A percentile compares a stretch with the other conserved stretches of the same genome.
These are phyloP conservation scores for Rallus limicola DNA, from an alignment of 2,113 vertebrate genomes.

Conservation along the genomic window DNA sequence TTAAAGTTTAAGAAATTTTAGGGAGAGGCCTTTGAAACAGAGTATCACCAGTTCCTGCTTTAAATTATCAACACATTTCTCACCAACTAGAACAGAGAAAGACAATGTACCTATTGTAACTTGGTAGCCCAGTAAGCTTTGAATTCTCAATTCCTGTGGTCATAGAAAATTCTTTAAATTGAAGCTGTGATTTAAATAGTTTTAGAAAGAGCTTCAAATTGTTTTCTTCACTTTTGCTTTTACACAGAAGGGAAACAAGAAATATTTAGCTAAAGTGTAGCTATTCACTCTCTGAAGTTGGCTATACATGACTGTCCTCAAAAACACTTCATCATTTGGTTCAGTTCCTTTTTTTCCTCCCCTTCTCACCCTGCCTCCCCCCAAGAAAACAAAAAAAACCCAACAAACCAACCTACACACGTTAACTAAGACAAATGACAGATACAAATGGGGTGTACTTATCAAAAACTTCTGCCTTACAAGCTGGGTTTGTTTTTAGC, in stretches of 20 bases:
- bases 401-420: too few species aligned
- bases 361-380: not conserved
- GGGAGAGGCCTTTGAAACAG: not conserved
- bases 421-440: not conserved
- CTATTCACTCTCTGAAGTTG: not conserved
- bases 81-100: not conserved
- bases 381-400: not conserved
- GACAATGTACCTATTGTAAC: not conserved
- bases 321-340: not conserved
- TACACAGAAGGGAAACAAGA: not conserved
- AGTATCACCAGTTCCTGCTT: not conserved
- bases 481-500: not conserved
- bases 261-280: not conserved
- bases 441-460: fast-evolving
- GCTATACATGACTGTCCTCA: not conserved
- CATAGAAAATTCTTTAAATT: not conserved
- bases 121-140: not conserved
- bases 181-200: not conserved
- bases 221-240: not conserved
- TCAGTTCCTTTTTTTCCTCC: not conserved
- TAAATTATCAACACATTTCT: not conserved
- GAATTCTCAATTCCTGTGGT: not conserved
- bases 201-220: not conserved
- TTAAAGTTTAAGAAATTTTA: not conserved
- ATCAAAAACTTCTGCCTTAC: not conserved